Conservation (phyloP, 30 jellyfish, hydroid and myxozoan species). For the Rhopilema esculentum region DNA sequence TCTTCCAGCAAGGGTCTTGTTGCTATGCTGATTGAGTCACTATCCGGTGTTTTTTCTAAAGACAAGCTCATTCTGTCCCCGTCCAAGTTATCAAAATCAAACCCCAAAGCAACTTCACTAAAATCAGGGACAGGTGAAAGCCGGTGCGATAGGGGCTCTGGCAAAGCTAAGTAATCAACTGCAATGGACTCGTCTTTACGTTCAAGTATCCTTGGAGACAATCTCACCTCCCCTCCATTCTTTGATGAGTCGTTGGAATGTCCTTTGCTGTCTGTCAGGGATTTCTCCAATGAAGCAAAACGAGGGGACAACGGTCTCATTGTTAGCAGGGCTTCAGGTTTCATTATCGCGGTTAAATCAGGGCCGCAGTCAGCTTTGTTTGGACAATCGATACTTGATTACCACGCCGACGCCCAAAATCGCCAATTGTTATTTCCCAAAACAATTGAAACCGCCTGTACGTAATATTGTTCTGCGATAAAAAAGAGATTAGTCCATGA, state of each 20-base stretch:
- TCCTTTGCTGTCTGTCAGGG: constrained; percentile 23
- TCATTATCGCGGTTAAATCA: background rate
- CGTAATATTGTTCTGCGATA: background rate
- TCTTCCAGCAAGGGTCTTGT: constrained; percentile 48
- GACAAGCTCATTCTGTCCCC: constrained; percentile 39
- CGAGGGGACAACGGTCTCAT: constrained; percentile 61
- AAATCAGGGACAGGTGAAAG: constrained; percentile 15
- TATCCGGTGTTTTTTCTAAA: constrained; percentile 39
- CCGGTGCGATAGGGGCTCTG: background rate
- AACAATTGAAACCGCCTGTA: background rate
- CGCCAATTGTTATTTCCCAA: background rate
- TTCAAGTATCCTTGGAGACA: constrained; percentile 69
- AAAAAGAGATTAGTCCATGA: background rate
- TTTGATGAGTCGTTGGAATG: constrained; percentile 26
- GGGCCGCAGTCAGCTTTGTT: background rate
- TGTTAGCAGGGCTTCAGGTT: constrained; percentile 1
- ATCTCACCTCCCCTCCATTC: constrained; percentile 25
- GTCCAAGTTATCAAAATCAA: background rate
- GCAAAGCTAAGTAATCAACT: background rate
- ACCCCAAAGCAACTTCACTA: background rate
- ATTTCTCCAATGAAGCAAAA: constrained; percentile 55
- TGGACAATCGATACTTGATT: background rate
- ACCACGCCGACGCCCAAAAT: background rate
- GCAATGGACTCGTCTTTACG: background rate
- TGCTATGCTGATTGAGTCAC: constrained; percentile 26